These are phyloP conservation scores for Atta colombica DNA, from an alignment of 1,140 invertebrate species.

Conservation along the genomic window DNA sequence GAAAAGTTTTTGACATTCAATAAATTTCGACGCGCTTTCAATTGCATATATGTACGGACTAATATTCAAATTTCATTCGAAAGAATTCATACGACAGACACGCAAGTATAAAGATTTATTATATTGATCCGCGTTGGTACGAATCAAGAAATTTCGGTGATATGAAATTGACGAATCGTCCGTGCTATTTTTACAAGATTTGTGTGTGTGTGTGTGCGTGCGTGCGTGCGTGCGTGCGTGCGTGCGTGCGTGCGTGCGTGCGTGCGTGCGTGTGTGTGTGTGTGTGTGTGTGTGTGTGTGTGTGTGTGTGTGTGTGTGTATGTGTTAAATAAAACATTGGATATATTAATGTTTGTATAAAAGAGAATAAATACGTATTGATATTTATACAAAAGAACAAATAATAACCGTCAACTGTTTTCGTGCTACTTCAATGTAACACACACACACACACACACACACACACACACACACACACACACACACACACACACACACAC, in stretches of 20 bases:
- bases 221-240: no score
- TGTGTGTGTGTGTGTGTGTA: no score
- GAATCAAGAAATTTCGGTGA: not conserved
- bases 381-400: not conserved
- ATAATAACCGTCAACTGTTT: not conserved
- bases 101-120: not conserved
- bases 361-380: slow-evolving; percentile 6
- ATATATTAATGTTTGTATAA: not conserved
- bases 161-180: not conserved
- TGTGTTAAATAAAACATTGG: not conserved
- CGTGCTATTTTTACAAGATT: not conserved
- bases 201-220: no score
- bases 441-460: no score
- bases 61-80: slow-evolving; percentile 4
- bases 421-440: not conserved
- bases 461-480: not conserved
- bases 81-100: not conserved
- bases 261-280: no score
- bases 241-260: no score
- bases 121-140: not conserved
- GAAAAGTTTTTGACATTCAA: not conserved
- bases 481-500: no score
- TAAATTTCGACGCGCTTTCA: not conserved
- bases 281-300: no score
- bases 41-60: not conserved